Percentiles rank a stretch among this genome's conserved stretches.
Conservation (phyloP, 2,888 invertebrate species). For the Polia nebulosa region DNA sequence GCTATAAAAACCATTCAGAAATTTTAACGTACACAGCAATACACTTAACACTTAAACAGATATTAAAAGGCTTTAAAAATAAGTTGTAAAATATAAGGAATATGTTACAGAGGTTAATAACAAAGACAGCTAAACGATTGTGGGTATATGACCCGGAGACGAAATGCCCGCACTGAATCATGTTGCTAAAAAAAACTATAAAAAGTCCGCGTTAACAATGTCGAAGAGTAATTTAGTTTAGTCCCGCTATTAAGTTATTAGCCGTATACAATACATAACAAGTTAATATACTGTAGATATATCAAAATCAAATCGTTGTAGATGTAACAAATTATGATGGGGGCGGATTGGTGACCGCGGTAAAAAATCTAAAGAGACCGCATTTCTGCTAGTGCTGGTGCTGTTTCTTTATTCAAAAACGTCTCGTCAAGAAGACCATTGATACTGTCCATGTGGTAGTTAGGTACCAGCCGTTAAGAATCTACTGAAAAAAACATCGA, state of each 20-base stretch:
- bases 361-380: constrained; percentile 15
- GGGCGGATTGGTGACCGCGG: constrained; percentile 39
- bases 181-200: constrained; percentile 73
- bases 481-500: background rate
- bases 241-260: constrained; percentile 63
- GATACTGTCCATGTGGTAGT: background rate
- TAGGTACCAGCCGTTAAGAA: background rate
- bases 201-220: constrained; percentile 63
- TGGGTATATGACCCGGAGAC: constrained; percentile 82
- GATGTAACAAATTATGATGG: constrained; percentile 22
- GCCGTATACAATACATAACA: constrained; percentile 37
- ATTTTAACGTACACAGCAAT: constrained; percentile 30
- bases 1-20: constrained; percentile 28
- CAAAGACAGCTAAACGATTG: constrained; percentile 61
- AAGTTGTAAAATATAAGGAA: constrained; percentile 59
- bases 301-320: constrained; percentile 39
- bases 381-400: background rate
- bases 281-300: constrained; percentile 36
- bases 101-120: constrained; percentile 55
- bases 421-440: background rate
- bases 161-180: constrained; percentile 78
- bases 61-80: constrained; percentile 51
- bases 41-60: constrained; percentile 39
- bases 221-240: constrained; percentile 65
- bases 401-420: background rate